Evolutionary conservation across 2,797 vertebrate genomes (phyloP).

Genomic region (Picus viridis): DNA sequence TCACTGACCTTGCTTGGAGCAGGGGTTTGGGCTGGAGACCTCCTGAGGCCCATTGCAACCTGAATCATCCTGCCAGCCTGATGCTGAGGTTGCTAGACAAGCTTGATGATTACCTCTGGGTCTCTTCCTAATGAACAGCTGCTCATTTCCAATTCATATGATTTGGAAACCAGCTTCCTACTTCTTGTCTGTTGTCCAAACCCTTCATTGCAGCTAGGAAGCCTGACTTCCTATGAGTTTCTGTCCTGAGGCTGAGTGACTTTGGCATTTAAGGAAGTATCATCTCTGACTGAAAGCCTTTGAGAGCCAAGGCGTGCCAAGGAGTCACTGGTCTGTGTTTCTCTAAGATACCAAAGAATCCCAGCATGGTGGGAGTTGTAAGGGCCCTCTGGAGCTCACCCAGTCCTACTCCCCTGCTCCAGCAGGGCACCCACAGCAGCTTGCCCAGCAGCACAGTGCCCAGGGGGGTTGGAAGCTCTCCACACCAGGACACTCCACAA

Average conservation of each 20-base stretch:
- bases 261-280: background rate
- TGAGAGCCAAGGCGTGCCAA: background rate
- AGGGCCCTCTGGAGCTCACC: no score
- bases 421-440: no score
- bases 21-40: background rate
- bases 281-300: background rate
- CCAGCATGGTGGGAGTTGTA: no score
- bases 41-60: background rate
- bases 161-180: background rate
- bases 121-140: background rate
- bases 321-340: background rate
- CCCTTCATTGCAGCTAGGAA: rapidly evolving
- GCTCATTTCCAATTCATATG: background rate
- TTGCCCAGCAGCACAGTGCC: no score
- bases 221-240: background rate
- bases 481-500: no score
- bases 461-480: no score
- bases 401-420: no score
- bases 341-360: background rate
- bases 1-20: background rate
- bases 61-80: background rate
- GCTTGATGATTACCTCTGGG: background rate
- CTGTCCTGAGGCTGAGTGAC: background rate
- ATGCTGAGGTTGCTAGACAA: background rate
- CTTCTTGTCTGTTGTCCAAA: background rate